Conservation (phyloP, 2,888 invertebrate genomes). For the Caenorhabditis sp. region DNA sequence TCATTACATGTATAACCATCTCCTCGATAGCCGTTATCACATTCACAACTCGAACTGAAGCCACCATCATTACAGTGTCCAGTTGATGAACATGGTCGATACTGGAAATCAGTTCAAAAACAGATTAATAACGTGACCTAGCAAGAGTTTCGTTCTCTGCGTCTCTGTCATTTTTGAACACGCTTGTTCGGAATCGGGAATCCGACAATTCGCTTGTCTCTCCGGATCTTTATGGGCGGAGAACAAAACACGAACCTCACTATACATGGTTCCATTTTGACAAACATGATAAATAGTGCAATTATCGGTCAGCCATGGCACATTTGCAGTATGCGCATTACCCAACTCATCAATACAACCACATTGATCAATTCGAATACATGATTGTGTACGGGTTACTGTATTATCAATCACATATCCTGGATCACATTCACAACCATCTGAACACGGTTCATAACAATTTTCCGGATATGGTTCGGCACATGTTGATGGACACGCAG, state of each 20-base stretch:
- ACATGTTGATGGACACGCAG: slow-evolving; percentile 61
- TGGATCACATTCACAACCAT: slow-evolving; percentile 68
- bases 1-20: slow-evolving; percentile 56
- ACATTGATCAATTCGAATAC: slow-evolving; percentile 47
- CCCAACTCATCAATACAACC: slow-evolving; percentile 62
- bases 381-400: slow-evolving; percentile 20
- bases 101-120: slow-evolving; percentile 17
- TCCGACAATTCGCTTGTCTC: too few relatives aligned
- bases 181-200: too few relatives aligned
- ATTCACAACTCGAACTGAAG: slow-evolving; percentile 41
- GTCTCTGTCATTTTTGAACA: too few relatives aligned
- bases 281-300: slow-evolving; percentile 54
- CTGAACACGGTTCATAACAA: slow-evolving; percentile 49
- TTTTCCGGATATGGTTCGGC: slow-evolving; percentile 40
- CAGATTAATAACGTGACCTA: too few relatives aligned
- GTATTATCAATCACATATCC: slow-evolving; percentile 63
- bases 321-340: slow-evolving; percentile 48
- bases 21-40: slow-evolving; percentile 53
- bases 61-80: slow-evolving; percentile 39
- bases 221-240: too few relatives aligned
- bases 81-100: slow-evolving; percentile 46
- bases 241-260: slow-evolving; percentile 22
- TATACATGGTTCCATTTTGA: slow-evolving; percentile 53
- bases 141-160: background rate
- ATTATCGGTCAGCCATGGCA: slow-evolving; percentile 55